phyloP scores from a whole-genome alignment of 1,140 invertebrate species.

The Chironomus tepperi region DNA sequence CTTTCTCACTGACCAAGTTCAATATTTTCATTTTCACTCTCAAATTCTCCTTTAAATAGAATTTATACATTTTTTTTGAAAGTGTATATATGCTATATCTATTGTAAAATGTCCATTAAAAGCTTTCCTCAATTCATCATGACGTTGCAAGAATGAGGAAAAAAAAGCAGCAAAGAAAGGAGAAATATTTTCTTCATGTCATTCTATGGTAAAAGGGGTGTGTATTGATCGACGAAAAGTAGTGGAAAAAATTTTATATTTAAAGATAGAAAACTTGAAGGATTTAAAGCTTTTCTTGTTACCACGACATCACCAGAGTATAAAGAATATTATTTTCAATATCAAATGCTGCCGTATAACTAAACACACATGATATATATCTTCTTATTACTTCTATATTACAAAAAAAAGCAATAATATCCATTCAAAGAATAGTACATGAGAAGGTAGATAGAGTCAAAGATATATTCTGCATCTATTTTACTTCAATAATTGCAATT shows the following conservation, averaged over 20 bases:
- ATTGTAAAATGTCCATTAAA: slow-evolving; percentile 14
- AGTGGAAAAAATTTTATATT: too few relatives aligned
- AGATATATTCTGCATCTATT: too few relatives aligned
- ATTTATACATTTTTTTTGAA: not conserved
- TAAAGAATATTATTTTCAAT: too few relatives aligned
- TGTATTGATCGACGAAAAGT: not conserved
- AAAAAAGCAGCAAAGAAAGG: not conserved
- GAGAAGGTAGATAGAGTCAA: too few relatives aligned
- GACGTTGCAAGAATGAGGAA: not conserved
- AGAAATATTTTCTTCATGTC: slow-evolving; percentile 13
- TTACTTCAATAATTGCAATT: not conserved
- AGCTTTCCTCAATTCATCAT: slow-evolving; percentile 13
- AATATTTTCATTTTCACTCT: not conserved
- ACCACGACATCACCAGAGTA: too few relatives aligned
- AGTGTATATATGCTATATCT: not conserved
- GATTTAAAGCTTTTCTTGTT: too few relatives aligned
- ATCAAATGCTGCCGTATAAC: too few relatives aligned
- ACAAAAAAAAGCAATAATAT: too few relatives aligned
- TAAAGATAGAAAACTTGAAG: too few relatives aligned
- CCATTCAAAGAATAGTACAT: too few relatives aligned
- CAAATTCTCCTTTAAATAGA: not conserved
- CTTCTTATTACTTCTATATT: too few relatives aligned
- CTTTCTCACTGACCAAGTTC: not conserved
- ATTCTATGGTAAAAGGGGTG: slow-evolving; percentile 6
- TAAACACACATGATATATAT: too few relatives aligned